phyloP scores from a whole-genome alignment of 2,113 vertebrate species.

The Nothocercus julius region DNA sequence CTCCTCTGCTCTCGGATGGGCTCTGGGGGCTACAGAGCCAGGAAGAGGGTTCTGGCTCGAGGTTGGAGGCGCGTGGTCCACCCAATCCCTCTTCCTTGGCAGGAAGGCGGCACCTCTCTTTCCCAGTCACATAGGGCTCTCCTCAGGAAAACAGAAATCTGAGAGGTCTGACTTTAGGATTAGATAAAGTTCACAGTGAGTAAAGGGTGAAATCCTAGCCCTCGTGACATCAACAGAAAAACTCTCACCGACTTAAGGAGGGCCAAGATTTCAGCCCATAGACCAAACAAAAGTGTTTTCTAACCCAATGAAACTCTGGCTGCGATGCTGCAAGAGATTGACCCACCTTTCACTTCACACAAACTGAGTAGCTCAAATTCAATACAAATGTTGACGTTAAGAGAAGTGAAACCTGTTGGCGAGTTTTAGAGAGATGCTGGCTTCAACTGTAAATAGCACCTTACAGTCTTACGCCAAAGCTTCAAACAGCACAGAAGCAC shows the following conservation, averaged over 20 bases:
- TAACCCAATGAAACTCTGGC: background rate
- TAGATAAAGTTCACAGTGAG: conserved; percentile 60
- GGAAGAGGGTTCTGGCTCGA: background rate
- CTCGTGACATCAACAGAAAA: conserved; percentile 57
- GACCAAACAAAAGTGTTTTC: background rate
- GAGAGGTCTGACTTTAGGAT: conserved; percentile 24
- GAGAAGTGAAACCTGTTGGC: background rate
- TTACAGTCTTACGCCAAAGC: background rate
- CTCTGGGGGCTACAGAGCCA: background rate
- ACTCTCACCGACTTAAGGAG: background rate
- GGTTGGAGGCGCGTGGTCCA: background rate
- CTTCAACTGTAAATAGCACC: background rate
- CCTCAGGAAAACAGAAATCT: conserved; percentile 40
- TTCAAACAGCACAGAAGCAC: background rate
- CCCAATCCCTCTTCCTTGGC: background rate
- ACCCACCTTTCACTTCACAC: background rate
- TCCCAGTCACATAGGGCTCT: background rate
- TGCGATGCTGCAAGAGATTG: background rate
- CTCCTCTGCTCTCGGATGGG: background rate
- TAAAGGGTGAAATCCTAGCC: conserved; percentile 44
- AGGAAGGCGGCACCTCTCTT: background rate
- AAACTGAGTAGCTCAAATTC: background rate
- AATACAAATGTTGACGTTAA: background rate
- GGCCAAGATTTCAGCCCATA: conserved; percentile 6
- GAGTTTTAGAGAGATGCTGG: background rate